A percentile compares a stretch with the other conserved stretches of the same genome.
These are phyloP conservation scores for Trichogramma evanescens DNA, from an alignment of 2,888 invertebrate species.

Conservation along the genomic window DNA sequence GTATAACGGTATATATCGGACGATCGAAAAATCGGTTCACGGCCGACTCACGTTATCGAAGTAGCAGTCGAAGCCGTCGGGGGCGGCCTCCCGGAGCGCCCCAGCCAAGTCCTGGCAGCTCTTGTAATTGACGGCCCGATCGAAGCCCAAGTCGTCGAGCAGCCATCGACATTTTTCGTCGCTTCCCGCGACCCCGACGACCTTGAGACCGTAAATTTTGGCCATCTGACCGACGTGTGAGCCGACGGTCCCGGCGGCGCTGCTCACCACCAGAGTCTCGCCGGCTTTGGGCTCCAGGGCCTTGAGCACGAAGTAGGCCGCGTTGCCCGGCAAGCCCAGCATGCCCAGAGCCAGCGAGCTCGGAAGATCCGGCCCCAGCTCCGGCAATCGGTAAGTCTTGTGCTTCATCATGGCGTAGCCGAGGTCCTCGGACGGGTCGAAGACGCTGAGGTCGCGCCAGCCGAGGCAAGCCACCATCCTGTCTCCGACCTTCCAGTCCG, in stretches of 20 bases:
- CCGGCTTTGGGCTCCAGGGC: too few species aligned
- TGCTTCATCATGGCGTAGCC: neutral
- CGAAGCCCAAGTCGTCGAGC: conserved; percentile 57
- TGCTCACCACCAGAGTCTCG: conserved; percentile 66
- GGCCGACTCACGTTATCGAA: conserved; percentile 63
- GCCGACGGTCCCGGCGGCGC: conserved; percentile 74
- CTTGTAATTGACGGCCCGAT: conserved; percentile 66
- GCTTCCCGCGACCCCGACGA: conserved; percentile 64
- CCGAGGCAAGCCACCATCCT: conserved; percentile 61
- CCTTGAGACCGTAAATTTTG: conserved; percentile 60
- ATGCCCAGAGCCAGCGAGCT: conserved; percentile 59
- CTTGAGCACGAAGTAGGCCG: too few species aligned
- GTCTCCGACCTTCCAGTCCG: conserved; percentile 58
- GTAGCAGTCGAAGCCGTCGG: conserved; percentile 64
- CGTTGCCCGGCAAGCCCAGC: conserved; percentile 63
- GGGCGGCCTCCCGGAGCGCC: conserved; percentile 56
- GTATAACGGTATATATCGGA: neutral
- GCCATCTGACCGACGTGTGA: conserved; percentile 70
- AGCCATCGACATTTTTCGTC: conserved; percentile 65
- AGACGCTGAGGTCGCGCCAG: conserved; percentile 60
- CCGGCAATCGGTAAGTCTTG: conserved; percentile 46
- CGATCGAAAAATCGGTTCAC: too few species aligned
- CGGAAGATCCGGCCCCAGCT: conserved; percentile 56
- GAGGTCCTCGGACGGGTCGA: conserved; percentile 31
- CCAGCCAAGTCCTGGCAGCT: conserved; percentile 48